Evolutionary conservation across 2,888 invertebrate genomes (phyloP).

Genomic region (Eilema depressum): DNA sequence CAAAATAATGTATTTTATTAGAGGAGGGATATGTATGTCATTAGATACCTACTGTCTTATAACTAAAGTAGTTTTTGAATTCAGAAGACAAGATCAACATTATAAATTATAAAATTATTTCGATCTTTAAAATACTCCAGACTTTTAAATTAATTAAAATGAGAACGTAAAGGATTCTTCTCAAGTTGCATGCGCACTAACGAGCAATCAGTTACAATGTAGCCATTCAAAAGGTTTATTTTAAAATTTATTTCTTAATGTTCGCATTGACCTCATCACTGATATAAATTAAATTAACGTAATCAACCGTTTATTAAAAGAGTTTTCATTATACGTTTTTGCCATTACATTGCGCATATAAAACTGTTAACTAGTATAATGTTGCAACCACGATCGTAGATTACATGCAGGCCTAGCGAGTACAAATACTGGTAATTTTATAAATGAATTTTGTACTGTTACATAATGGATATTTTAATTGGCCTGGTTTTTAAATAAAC

Average conservation of each 20-base stretch:
- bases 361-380: conserved; percentile 35
- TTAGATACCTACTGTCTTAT: too few species aligned
- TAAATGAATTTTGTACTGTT: neutral
- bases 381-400: conserved; percentile 30
- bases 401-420: conserved; percentile 32
- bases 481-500: neutral
- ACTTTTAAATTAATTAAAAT: neutral
- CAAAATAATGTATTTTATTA: too few species aligned
- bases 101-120: too few species aligned
- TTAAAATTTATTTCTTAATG: neutral
- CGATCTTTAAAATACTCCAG: neutral
- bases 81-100: too few species aligned
- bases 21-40: too few species aligned
- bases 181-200: neutral
- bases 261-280: neutral
- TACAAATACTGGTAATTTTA: conserved; percentile 12
- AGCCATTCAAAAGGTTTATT: neutral
- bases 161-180: neutral
- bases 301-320: neutral
- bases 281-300: neutral
- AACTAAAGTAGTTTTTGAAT: too few species aligned
- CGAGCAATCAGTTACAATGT: neutral
- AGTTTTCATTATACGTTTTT: conserved; percentile 10
- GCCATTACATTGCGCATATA: conserved; percentile 34
- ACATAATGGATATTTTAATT: neutral